Conservation (phyloP, 2,888 invertebrate genomes). For the Melanotus villosus region DNA sequence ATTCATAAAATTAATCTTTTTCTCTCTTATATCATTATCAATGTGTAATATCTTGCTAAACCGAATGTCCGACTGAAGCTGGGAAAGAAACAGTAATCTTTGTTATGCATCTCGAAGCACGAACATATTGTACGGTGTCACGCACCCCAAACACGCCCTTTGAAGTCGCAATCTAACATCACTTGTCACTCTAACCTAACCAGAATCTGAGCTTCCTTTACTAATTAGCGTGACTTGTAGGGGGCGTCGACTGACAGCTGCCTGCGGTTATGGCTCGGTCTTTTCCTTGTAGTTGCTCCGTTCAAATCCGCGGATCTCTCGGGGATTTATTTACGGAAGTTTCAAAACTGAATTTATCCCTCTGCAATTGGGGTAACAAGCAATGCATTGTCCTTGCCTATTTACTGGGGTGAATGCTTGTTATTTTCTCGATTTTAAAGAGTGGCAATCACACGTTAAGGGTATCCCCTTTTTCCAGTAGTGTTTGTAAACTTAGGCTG, state of each 20-base stretch:
- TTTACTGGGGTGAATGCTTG: neutral
- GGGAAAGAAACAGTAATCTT: conserved; percentile 10
- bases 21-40: no score
- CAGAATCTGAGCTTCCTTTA: conserved; percentile 47
- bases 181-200: conserved; percentile 43
- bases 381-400: conserved; percentile 15
- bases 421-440: no score
- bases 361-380: conserved; percentile 33
- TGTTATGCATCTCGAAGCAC: neutral
- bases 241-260: conserved; percentile 45
- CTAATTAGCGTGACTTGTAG: conserved; percentile 51
- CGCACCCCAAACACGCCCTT: conserved; percentile 37
- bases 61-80: neutral
- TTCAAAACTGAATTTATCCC: conserved; percentile 32
- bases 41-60: neutral
- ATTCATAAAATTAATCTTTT: no score
- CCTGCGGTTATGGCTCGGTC: conserved; percentile 45
- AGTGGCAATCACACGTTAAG: no score
- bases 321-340: conserved; percentile 43
- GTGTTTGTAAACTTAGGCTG: no score
- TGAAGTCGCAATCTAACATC: conserved; percentile 45
- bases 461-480: no score
- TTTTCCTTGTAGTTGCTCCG: conserved; percentile 44
- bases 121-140: conserved; percentile 22
- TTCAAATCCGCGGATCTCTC: conserved; percentile 42